phyloP scores from a whole-genome alignment of 1,140 invertebrate genomes.

The Trissolcus basalis region DNA sequence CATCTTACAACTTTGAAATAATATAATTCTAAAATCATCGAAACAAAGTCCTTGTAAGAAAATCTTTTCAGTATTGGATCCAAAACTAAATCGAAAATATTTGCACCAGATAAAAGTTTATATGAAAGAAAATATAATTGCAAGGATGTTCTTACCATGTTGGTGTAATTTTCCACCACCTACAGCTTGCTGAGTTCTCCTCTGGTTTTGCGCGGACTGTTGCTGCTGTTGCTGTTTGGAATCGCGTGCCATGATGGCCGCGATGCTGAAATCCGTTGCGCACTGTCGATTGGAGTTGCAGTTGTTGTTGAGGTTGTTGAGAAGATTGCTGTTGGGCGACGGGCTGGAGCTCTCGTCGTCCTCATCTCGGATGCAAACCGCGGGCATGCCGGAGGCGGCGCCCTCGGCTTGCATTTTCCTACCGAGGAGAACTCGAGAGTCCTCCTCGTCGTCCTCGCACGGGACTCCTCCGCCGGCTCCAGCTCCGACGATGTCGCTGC shows the following conservation, averaged over 20 bases:
- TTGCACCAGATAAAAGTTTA: too few relatives aligned
- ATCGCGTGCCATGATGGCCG: constrained; percentile 91
- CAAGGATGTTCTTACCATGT: constrained; percentile 63
- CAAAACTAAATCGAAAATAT: too few relatives aligned
- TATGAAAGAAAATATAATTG: too few relatives aligned
- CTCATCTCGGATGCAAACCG: constrained; percentile 64
- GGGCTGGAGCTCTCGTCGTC: constrained; percentile 71
- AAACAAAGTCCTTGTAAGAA: too few relatives aligned
- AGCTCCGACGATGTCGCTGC: constrained; percentile 69
- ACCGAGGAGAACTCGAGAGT: constrained; percentile 77
- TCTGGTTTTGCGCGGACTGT: constrained; percentile 49
- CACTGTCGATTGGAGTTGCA: constrained; percentile 77
- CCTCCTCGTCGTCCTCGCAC: constrained; percentile 76
- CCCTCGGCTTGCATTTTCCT: constrained; percentile 75
- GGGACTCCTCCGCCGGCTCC: constrained; percentile 68
- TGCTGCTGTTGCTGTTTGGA: constrained; percentile 76
- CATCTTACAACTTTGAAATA: too few relatives aligned
- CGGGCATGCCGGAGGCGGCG: constrained; percentile 63
- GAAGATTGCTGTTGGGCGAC: constrained; percentile 70
- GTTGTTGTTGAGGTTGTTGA: constrained; percentile 72
- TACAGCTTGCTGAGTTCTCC: constrained; percentile 67
- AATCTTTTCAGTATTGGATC: too few relatives aligned
- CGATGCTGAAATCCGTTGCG: constrained; percentile 94
- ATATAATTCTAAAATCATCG: too few relatives aligned
- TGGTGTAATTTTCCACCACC: constrained; percentile 70